A percentile compares a stretch with the other conserved stretches of the same genome.
These are phyloP conservation scores for Drosophila silvestris DNA, from an alignment of 2,888 invertebrate species.

Conservation along the genomic window DNA sequence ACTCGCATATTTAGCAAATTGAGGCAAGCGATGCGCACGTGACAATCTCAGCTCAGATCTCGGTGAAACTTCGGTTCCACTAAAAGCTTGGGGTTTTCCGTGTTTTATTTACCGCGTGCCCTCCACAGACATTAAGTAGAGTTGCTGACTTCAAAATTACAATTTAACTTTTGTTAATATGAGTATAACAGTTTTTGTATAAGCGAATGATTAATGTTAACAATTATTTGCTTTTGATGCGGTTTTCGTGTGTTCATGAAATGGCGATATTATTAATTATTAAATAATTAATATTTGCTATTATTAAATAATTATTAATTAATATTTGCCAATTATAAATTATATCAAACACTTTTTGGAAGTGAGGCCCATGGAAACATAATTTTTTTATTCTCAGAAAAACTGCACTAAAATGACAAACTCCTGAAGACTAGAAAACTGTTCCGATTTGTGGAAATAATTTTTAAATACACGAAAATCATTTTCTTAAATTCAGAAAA, in stretches of 20 bases:
- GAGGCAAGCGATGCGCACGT: slow-evolving; percentile 45
- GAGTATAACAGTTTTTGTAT: neutral
- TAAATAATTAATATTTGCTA: neutral
- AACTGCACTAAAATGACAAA: neutral
- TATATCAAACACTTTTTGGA: neutral
- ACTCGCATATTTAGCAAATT: neutral
- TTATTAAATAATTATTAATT: neutral
- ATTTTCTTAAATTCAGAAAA: neutral
- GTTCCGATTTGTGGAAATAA: neutral
- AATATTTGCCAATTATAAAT: neutral
- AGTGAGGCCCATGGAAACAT: neutral
- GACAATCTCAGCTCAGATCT: slow-evolving; percentile 10
- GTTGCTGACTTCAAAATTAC: neutral
- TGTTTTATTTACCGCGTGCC: neutral
- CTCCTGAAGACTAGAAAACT: neutral
- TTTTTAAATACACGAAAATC: neutral
- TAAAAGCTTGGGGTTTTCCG: neutral
- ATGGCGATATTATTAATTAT: neutral
- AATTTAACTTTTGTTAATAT: neutral
- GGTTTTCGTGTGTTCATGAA: neutral
- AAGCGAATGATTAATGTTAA: neutral
- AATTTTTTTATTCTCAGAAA: too few species aligned
- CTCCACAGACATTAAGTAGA: neutral
- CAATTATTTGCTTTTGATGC: neutral
- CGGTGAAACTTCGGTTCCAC: neutral